phyloP scores from a whole-genome alignment of 2,113 vertebrate genomes.

The Erythrocercus mccallii region DNA sequence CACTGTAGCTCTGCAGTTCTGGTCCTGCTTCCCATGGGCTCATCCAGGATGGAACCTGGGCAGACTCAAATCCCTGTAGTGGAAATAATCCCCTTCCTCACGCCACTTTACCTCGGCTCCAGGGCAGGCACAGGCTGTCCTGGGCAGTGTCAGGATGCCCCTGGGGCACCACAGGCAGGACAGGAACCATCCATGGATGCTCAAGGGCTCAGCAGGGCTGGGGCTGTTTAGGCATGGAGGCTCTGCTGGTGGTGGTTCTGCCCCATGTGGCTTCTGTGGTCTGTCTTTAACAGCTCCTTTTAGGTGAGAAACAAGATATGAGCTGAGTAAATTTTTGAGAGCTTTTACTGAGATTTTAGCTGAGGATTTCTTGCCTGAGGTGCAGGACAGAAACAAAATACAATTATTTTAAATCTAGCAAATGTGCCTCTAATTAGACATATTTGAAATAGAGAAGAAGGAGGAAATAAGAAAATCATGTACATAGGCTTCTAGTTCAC shows the following conservation, averaged over 20 bases:
- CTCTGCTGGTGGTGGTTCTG: neutral
- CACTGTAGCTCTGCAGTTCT: neutral
- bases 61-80: neutral
- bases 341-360: neutral
- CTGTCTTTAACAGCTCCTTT: neutral
- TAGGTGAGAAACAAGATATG: neutral
- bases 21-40: neutral
- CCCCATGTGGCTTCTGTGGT: no score
- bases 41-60: neutral
- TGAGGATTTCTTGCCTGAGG: neutral
- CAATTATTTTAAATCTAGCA: neutral
- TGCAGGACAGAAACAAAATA: neutral
- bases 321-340: neutral
- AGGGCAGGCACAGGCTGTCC: neutral
- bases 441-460: neutral
- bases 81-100: neutral
- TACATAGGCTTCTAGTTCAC: neutral
- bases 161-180: neutral
- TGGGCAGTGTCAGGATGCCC: neutral
- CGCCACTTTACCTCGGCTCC: fast-evolving
- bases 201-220: neutral
- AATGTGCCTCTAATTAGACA: neutral
- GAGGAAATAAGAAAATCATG: neutral
- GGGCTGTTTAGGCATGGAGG: neutral
- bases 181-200: neutral